Evolutionary conservation across 2,113 vertebrate genomes (phyloP), one percentile per base, ranked within the genome.

Genomic region (Girardinichthys multiradiatus): DNA sequence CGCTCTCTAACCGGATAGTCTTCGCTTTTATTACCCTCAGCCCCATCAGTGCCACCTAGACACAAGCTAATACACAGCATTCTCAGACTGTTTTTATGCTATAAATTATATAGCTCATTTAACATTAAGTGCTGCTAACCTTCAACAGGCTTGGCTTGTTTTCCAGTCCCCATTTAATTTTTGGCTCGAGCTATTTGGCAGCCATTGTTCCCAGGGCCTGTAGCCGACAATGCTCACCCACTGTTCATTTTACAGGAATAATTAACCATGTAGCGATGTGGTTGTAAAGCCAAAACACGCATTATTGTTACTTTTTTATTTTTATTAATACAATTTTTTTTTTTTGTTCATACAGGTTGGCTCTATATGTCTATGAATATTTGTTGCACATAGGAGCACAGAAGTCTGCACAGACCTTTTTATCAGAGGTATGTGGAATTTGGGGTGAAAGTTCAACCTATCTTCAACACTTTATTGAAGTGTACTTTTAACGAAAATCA

Each of bases 401-500:
- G 94, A 98, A 98, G 94, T 98, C 97, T 0, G 97, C 97, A 87
- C 97, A 99, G 96, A 99, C 97, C 85, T 99, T 99, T 93, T 92
- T 99, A 87, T 99, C 97, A 33, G 97, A 98, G 96, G 97, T 98
- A 90, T 95, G 89, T 81, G 64, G 17, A 24, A 70, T 75, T 79
- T 80, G 12, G 30, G 12, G 28, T 7, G 45, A 71, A 77, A 76
- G 72, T 83, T 78, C 0, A 70, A 42, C 19, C 1, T 42, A 13
- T 62, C 54, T 63, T 39, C 37, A 59, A 69, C n/a, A 14, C 8
- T 26, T 65, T n/a, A 19, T 59, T 30, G 64, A 29, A 57, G 27
- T 51, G 3, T 29, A 9, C 2, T 33, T 31, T 9, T 21, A 8
- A 0, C 0, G 17, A 29, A 29, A 28, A 42, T 58, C 26, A 28